Base-by-base conservation (phyloP, 2,113 vertebrate species). In the Microcebus griseorufus region DNA sequence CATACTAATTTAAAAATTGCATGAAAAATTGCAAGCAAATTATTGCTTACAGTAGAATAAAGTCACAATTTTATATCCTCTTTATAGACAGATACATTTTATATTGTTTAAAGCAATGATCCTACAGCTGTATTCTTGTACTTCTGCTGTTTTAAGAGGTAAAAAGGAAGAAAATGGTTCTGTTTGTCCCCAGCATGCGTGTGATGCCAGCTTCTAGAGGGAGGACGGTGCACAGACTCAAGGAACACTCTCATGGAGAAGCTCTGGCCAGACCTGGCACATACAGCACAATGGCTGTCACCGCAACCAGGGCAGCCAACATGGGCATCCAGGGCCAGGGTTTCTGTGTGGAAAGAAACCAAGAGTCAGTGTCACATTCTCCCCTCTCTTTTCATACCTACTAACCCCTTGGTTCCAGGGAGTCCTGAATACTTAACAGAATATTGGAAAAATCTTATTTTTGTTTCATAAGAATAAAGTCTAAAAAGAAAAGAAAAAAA, bases 261-360 rank as follows among this genome's bases (percentile, higher is more conserved):
- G 99, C 99, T 99, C 99, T 99, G 98, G 99, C 99, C 97, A 99
- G 98, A 98, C 99, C 99, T 95, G 99, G 99, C 90, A 97, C 97
- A 98, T 99, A 99, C 98, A 99, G 99, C 99, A 99, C 99, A 95
- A 99, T 99, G 96, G 99, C 99, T 96, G 99, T 99, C 98, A 99
- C 99, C 93, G 99, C 99, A 94, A 99, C 99, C 99, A 99, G 99
- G 99, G 99, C 99, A 96, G 99, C 99, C 98, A 99, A 99, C 99
- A 99, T 99, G 98, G 99, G 99, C 99, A 99, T 99, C 99, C 99
- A 99, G 99, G 99, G 99, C 99, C 99, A 99, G 98, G 99, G 99
- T 98, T 99, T 99, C 99, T 99, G 99, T 98, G 97, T 98, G 98
- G 98, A 98, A 94, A 99, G 98, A 99, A 98, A 99, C 98, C 98